Percentiles rank a stretch among this genome's conserved stretches.
These are phyloP conservation scores for Drosophila biarmipes DNA, from an alignment of 1,140 invertebrate genomes.

Conservation along the genomic window DNA sequence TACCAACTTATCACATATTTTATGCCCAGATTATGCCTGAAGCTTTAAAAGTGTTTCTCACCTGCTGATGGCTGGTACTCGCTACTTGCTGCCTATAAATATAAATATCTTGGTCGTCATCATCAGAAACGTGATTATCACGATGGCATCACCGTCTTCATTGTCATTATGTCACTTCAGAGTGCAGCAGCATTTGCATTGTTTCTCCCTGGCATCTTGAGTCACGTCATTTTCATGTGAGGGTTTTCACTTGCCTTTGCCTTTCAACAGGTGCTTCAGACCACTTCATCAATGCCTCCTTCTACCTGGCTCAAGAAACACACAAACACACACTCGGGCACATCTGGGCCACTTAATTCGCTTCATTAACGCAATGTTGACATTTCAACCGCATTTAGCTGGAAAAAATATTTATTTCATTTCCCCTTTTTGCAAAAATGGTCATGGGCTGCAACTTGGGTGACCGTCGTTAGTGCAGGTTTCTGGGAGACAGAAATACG, in stretches of 20 bases:
- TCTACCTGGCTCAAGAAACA: background rate
- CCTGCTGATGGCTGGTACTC: conserved; percentile 18
- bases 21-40: conserved; percentile 42
- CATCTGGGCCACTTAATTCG: conserved; percentile 46
- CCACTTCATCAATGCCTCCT: conserved; percentile 17
- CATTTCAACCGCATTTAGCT: conserved; percentile 48
- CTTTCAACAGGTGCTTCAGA: conserved; percentile 63
- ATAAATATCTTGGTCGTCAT: conserved; percentile 35
- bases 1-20: conserved; percentile 19
- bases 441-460: conserved; percentile 1
- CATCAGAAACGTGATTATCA: conserved; percentile 29
- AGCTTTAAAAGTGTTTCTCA: conserved; percentile 73
- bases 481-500: background rate
- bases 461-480: conserved; percentile 1
- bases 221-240: conserved; percentile 44
- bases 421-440: conserved; percentile 23
- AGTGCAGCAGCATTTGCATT: conserved; percentile 62
- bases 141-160: conserved; percentile 28
- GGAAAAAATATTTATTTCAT: conserved; percentile 44
- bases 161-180: conserved; percentile 62
- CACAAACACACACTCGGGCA: background rate
- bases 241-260: conserved; percentile 45
- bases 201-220: conserved; percentile 49
- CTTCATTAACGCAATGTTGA: conserved; percentile 64
- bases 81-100: conserved; percentile 23